Conservation (phyloP, 2,888 invertebrate genomes). For the Pherbina coryleti region DNA sequence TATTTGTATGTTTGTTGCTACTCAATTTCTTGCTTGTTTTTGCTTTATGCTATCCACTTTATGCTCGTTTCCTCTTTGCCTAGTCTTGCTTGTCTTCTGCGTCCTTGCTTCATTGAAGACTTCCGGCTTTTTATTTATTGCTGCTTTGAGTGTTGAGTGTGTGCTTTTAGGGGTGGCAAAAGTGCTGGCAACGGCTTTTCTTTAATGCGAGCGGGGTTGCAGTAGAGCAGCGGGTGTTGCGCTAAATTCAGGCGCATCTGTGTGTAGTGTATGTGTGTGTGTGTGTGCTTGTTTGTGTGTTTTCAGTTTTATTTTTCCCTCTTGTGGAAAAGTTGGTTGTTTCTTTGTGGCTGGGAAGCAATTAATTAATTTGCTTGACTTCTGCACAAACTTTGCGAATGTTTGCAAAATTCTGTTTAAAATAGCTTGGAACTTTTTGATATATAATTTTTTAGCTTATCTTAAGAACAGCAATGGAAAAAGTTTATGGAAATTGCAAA, state of each 20-base stretch:
- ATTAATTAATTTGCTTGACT: conserved; percentile 7
- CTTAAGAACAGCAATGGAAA: too few species aligned
- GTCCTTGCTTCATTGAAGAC: conserved; percentile 7
- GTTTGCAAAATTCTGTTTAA: too few species aligned
- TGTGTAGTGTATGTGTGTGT: neutral
- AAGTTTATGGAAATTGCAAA: too few species aligned
- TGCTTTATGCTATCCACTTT: neutral
- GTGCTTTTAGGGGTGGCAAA: neutral
- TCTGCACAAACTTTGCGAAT: neutral
- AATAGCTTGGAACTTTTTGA: too few species aligned
- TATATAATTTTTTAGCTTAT: too few species aligned
- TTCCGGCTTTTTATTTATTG: conserved; percentile 28
- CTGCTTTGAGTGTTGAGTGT: neutral
- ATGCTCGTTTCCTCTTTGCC: too few species aligned
- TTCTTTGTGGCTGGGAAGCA: neutral
- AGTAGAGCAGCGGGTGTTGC: neutral
- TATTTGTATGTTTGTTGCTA: neutral
- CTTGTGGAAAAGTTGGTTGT: neutral
- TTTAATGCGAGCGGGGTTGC: neutral
- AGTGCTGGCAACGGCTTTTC: neutral
- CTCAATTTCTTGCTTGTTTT: neutral
- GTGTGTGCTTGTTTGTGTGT: neutral
- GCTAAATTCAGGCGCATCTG: neutral
- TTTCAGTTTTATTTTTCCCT: neutral
- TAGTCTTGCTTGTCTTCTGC: neutral